Conservation (phyloP, 2,888 invertebrate genomes). For the Drosophila bunnanda region DNA sequence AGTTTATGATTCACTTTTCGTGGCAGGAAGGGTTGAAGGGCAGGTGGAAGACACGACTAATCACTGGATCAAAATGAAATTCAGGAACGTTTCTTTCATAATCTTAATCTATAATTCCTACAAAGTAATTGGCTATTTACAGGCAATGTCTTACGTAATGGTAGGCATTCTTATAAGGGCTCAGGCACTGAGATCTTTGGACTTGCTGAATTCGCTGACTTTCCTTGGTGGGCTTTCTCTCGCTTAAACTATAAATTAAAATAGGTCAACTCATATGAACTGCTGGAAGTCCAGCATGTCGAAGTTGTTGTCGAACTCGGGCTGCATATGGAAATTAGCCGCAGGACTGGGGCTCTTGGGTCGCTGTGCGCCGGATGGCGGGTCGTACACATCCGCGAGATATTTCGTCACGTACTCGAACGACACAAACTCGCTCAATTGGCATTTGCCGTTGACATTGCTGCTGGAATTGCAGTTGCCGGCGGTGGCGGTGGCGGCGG, state of each 20-base stretch:
- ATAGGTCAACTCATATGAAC: conserved; percentile 65
- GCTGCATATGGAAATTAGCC: conserved; percentile 58
- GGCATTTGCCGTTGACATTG: conserved; percentile 48
- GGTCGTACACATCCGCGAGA: conserved; percentile 82
- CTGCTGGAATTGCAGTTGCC: conserved; percentile 2
- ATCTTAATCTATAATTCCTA: conserved; percentile 7
- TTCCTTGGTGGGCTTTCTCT: conserved; percentile 28
- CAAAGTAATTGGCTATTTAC: conserved; percentile 21
- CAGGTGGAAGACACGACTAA: conserved; percentile 68
- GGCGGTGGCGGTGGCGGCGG: conserved; percentile 2
- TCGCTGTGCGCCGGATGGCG: conserved; percentile 6
- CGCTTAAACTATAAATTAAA: background rate
- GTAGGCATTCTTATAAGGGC: conserved; percentile 39
- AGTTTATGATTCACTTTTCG: conserved; percentile 26
- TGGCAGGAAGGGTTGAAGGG: conserved; percentile 10
- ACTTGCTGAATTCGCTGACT: conserved; percentile 44
- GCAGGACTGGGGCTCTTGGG: conserved; percentile 49
- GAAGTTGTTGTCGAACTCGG: conserved; percentile 74
- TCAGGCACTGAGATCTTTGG: conserved; percentile 78
- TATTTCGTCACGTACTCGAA: conserved; percentile 85
- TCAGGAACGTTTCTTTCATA: conserved; percentile 57
- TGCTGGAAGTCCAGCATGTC: conserved; percentile 83
- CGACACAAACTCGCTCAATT: conserved; percentile 82
- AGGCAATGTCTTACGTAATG: conserved; percentile 32
- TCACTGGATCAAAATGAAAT: conserved; percentile 58